Percentiles rank a stretch among this genome's conserved stretches.
phyloP scores from a whole-genome alignment of 2,888 invertebrate genomes.

The Chymomyza procnemis region DNA sequence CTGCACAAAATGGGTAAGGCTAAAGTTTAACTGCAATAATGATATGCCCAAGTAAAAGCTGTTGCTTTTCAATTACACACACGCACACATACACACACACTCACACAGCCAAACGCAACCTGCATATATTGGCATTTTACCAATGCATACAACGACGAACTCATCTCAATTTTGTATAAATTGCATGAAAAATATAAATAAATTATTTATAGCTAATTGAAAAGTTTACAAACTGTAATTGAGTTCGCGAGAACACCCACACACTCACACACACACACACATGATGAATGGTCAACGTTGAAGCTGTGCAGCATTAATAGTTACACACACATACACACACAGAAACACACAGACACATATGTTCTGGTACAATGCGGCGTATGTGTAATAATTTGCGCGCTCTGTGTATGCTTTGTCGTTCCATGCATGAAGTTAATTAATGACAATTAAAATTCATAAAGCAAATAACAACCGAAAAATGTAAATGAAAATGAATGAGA shows the following conservation, averaged over 20 bases:
- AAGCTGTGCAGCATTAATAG: background rate
- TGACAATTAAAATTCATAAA: slow-evolving; percentile 76
- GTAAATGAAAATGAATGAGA: slow-evolving; percentile 70
- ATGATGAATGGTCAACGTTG: slow-evolving; percentile 55
- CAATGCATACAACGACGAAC: background rate
- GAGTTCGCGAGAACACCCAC: slow-evolving; percentile 50
- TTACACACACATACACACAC: background rate
- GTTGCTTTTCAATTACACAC: background rate
- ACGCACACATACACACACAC: background rate
- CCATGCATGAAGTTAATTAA: slow-evolving; percentile 67
- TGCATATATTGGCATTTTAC: slow-evolving; percentile 35
- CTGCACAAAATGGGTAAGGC: slow-evolving; percentile 36
- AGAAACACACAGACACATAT: background rate
- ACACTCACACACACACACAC: slow-evolving; percentile 7
- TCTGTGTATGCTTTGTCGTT: slow-evolving; percentile 22
- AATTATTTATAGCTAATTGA: slow-evolving; percentile 75
- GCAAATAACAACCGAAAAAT: slow-evolving; percentile 60
- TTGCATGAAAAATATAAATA: slow-evolving; percentile 66
- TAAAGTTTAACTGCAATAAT: slow-evolving; percentile 62
- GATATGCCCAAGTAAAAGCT: slow-evolving; percentile 27
- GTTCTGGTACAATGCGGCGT: slow-evolving; percentile 30
- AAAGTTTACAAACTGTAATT: slow-evolving; percentile 77
- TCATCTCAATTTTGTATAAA: slow-evolving; percentile 43
- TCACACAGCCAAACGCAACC: too few species aligned
- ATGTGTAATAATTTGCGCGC: slow-evolving; percentile 55